These are phyloP conservation scores for Tanytarsus gracilentus DNA, from an alignment of 2,888 invertebrate genomes.

Conservation along the genomic window DNA sequence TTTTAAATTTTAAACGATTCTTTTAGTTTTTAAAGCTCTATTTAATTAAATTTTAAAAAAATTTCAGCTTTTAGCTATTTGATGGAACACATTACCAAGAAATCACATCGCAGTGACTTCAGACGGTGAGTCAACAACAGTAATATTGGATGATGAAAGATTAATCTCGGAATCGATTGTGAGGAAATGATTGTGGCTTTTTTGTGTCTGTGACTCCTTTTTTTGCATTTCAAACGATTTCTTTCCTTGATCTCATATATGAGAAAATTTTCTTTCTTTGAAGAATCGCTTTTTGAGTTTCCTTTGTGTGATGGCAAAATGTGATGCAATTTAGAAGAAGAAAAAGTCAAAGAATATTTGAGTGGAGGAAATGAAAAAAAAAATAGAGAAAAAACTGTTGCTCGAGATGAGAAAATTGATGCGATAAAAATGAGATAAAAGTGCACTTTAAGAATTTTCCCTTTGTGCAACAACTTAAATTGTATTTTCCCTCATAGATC, in stretches of 20 bases:
- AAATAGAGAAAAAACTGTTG: neutral
- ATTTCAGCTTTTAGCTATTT: too few species aligned
- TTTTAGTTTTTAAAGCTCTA: too few species aligned
- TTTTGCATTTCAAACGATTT: constrained; percentile 4
- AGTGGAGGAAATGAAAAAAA: neutral
- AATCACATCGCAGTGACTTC: neutral
- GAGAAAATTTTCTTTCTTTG: neutral
- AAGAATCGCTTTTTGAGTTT: neutral
- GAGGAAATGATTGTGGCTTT: constrained; percentile 8
- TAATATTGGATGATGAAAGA: neutral
- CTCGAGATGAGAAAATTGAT: neutral
- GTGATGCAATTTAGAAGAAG: too few species aligned
- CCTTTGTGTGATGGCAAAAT: neutral
- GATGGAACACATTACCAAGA: too few species aligned
- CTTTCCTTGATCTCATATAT: neutral
- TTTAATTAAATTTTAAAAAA: too few species aligned
- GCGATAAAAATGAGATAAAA: neutral
- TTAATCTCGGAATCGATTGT: neutral
- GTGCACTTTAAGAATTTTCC: too few species aligned
- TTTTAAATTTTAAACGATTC: too few species aligned
- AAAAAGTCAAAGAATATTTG: neutral
- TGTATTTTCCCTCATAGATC: too few species aligned
- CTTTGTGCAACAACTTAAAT: too few species aligned
- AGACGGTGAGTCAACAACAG: neutral
- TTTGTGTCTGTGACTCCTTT: neutral